These are phyloP conservation scores for Caiman crocodilus DNA, from an alignment of 2,797 vertebrate genomes.

Conservation along the genomic window DNA sequence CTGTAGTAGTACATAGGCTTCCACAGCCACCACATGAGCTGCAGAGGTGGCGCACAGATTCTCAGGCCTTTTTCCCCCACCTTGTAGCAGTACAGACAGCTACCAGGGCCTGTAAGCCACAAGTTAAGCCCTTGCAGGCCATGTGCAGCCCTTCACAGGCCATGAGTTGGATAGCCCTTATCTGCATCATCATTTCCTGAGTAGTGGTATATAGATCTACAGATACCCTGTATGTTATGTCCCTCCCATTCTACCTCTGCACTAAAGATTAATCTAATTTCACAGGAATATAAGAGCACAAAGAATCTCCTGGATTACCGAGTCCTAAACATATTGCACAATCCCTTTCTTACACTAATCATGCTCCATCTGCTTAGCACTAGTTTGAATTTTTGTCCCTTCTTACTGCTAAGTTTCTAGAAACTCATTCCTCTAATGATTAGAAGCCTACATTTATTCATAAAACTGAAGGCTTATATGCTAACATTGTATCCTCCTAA, in stretches of 20 bases:
- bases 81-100: no score
- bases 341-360: not conserved
- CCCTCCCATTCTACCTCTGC: accelerated
- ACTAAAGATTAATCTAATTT: not conserved
- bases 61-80: no score
- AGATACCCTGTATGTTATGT: not conserved
- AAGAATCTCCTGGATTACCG: not conserved
- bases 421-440: not conserved
- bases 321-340: not conserved
- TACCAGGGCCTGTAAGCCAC: no score
- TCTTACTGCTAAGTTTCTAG: not conserved
- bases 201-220: not conserved
- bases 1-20: no score
- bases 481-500: no score
- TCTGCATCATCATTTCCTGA: not conserved
- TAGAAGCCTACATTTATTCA: not conserved
- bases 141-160: no score
- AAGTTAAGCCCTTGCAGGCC: no score
- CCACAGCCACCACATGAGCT: no score
- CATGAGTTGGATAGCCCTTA: no score
- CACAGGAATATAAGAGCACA: not conserved
- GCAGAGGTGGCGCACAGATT: no score
- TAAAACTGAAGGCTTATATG: no score
- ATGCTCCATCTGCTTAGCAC: not conserved
- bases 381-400: not conserved